These are phyloP conservation scores for Campoplex capitator DNA, from an alignment of 2,888 invertebrate genomes.

Conservation along the genomic window DNA sequence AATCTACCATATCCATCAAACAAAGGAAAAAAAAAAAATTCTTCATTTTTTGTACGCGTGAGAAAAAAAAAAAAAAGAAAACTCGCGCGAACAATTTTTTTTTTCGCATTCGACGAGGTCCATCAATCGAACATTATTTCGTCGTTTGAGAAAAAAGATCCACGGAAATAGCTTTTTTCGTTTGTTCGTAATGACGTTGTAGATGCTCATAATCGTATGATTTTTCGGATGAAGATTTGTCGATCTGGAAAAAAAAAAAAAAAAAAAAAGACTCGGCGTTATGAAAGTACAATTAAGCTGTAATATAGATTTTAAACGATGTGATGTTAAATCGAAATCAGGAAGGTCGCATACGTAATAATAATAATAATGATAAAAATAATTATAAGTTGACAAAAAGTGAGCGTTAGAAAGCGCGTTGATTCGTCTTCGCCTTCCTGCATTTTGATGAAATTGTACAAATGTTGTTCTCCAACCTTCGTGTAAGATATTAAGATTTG, in stretches of 20 bases:
- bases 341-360: constrained; percentile 55
- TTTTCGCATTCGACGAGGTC: constrained; percentile 59
- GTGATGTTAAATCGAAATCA: constrained; percentile 66
- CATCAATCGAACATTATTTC: constrained; percentile 66
- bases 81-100: constrained; percentile 22
- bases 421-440: constrained; percentile 63
- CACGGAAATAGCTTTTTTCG: background rate
- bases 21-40: constrained; percentile 49
- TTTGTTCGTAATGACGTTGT: constrained; percentile 20
- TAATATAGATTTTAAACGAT: constrained; percentile 60
- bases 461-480: constrained; percentile 61
- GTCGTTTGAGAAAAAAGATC: constrained; percentile 40
- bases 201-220: constrained; percentile 34
- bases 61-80: constrained; percentile 7
- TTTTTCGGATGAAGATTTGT: constrained; percentile 4
- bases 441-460: constrained; percentile 68
- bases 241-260: background rate
- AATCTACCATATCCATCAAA: constrained; percentile 69
- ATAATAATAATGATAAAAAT: constrained; percentile 35
- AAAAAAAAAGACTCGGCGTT: constrained; percentile 37
- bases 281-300: constrained; percentile 64
- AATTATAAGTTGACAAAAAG: constrained; percentile 44
- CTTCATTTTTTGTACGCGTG: constrained; percentile 30
- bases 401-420: constrained; percentile 4
- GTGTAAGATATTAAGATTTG: constrained; percentile 59